Percentiles rank a stretch among this genome's conserved stretches.
phyloP scores from a whole-genome alignment of 1,140 invertebrate species.

The Cherax destructor region DNA sequence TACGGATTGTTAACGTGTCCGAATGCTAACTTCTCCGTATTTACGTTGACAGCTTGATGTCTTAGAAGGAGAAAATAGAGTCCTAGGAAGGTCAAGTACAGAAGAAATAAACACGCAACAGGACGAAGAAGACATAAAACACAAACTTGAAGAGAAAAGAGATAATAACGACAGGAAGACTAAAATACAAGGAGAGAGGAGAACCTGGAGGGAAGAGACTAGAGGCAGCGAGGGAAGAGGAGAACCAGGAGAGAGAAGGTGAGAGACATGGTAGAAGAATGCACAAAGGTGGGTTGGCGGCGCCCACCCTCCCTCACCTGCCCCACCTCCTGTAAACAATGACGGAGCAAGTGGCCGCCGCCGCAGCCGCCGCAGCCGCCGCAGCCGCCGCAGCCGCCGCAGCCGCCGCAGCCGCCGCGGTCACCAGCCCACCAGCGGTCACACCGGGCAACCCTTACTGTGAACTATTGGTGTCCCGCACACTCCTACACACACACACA shows the following conservation, averaged over 20 bases:
- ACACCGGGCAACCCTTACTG: neutral
- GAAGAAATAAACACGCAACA: too few species aligned
- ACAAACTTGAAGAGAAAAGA: neutral
- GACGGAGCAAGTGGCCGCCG: constrained; percentile 12
- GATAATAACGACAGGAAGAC: neutral
- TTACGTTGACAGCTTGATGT: too few species aligned
- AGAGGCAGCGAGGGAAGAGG: neutral
- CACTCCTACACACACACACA: neutral
- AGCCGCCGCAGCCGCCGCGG: neutral
- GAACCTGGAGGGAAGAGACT: neutral
- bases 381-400: neutral
- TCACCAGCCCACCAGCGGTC: neutral
- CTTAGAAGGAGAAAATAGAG: too few species aligned
- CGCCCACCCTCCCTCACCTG: constrained; percentile 4
- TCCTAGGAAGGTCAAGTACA: too few species aligned
- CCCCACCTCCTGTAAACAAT: constrained; percentile 25
- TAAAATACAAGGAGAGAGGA: neutral
- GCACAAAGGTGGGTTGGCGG: neutral
- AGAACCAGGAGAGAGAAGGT: neutral
- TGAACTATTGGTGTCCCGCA: neutral
- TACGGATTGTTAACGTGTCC: too few species aligned
- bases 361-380: neutral
- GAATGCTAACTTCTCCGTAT: too few species aligned
- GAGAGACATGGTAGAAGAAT: neutral
- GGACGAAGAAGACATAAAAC: neutral